Base-by-base conservation (phyloP, 2,113 vertebrate species). In the Rhodinocichla rosea region DNA sequence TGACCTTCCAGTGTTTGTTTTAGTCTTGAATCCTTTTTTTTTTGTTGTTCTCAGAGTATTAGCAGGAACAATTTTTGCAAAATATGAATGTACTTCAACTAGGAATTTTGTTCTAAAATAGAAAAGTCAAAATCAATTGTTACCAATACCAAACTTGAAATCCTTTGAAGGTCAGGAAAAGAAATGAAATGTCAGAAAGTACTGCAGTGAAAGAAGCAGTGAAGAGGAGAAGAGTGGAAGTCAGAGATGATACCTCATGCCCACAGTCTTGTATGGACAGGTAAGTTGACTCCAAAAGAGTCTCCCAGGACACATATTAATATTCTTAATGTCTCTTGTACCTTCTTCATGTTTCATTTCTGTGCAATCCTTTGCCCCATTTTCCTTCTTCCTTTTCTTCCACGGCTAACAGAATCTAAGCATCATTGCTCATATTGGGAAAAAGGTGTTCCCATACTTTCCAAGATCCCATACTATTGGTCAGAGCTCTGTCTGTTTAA, bases 211-310 rank as follows among this genome's bases (percentile, higher is more conserved):
- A 62, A 49, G 45, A 37, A 59, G 11, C 8, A 2, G 74, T 30
- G 47, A 96, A 95, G 55, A 81, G 80, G 37, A 96, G 88, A 53
- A 93, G 82, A 70, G n/a, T 55, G 39, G 74, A 87, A 70, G 45
- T 65, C 1, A 5, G 52, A 82, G 47, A 30, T 67, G 85, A 90
- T 49, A 30, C 20, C 26, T 84, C 84, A 17, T 32, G 13, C 40
- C 50, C 24, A 9, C 64, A 32, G 1, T n/a, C 3, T 2, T 3
- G 2, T 78, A 8, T 16, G n/a, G 42, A 45, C 69, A 53, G 90
- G 95, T 96, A 11, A 87, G 90, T 14, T 62, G 55, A n/a, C 37
- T 37, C 7, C 49, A 53, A 15, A 87, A 62, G 13, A 60, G 11
- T 49, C 30, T 59, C 21, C 27, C 39, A 44, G 59, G 44, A 49